phyloP scores from a whole-genome alignment of 2,888 invertebrate species.

The Drosophila cracens region DNA sequence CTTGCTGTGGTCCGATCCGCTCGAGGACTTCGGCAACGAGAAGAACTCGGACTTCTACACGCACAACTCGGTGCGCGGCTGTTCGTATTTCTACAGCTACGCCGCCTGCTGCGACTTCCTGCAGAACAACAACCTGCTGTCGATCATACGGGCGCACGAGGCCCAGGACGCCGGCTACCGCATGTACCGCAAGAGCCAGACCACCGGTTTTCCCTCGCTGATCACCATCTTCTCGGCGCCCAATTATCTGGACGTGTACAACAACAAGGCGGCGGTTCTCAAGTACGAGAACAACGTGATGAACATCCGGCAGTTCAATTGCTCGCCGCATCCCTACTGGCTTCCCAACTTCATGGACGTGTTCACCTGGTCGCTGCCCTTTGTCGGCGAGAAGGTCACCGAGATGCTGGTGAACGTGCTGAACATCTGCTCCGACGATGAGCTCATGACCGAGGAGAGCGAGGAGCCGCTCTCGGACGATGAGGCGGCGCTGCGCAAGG shows the following conservation, averaged over 20 bases:
- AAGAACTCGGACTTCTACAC: conserved; percentile 99
- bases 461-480: conserved; percentile 88
- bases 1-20: conserved; percentile 99
- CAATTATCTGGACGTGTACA: conserved; percentile 99
- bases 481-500: conserved; percentile 97
- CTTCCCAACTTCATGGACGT: conserved; percentile 99
- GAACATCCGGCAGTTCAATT: conserved; percentile 99
- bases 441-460: conserved; percentile 98
- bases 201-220: conserved; percentile 99
- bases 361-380: conserved; percentile 99
- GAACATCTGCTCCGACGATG: conserved; percentile 99
- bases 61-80: conserved; percentile 99
- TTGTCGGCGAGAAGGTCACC: conserved; percentile 99
- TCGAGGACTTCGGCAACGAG: conserved; percentile 99
- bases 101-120: conserved; percentile 99
- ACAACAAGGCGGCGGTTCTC: conserved; percentile 99
- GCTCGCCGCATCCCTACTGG: conserved; percentile 99
- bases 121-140: conserved; percentile 99
- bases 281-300: conserved; percentile 99
- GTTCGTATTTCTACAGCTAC: conserved; percentile 99
- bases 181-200: conserved; percentile 99
- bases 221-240: conserved; percentile 99
- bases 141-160: conserved; percentile 99
- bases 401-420: conserved; percentile 99
- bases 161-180: conserved; percentile 99